phyloP scores from a whole-genome alignment of 1,140 invertebrate species.

The Drosophila biarmipes region DNA sequence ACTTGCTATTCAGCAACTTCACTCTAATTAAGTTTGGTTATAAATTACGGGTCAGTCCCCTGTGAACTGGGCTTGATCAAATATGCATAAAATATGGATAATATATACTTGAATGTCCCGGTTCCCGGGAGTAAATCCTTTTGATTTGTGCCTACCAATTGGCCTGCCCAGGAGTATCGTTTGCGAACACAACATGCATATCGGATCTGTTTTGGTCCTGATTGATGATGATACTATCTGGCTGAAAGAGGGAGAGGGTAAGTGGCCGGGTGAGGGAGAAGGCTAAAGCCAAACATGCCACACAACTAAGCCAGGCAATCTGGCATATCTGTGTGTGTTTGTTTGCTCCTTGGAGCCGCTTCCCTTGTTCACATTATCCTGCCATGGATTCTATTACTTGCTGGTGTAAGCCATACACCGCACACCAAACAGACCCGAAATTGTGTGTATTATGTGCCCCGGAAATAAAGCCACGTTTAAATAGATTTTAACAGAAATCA shows the following conservation, averaged over 20 bases:
- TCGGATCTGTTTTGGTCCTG: conserved; percentile 64
- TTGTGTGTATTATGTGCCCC: conserved; percentile 34
- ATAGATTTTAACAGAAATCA: background rate
- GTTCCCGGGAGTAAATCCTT: conserved; percentile 13
- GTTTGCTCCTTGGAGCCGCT: conserved; percentile 40
- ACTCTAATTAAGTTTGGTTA: background rate
- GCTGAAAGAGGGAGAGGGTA: background rate
- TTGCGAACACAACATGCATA: conserved; percentile 65
- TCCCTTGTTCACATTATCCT: conserved; percentile 62
- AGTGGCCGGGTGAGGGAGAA: background rate
- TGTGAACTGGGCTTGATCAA: conserved; percentile 5
- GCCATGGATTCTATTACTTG: conserved; percentile 69
- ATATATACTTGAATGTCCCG: conserved; percentile 19
- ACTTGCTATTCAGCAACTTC: background rate
- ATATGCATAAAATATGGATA: conserved; percentile 36
- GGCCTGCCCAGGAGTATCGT: conserved; percentile 49
- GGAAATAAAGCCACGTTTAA: background rate
- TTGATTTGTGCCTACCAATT: conserved; percentile 60
- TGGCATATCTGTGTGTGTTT: conserved; percentile 19
- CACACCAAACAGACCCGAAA: conserved; percentile 35
- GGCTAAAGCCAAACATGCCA: conserved; percentile 20
- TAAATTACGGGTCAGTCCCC: conserved; percentile 8
- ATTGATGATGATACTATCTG: conserved; percentile 72
- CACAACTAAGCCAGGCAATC: conserved; percentile 41
- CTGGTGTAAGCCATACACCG: conserved; percentile 37